These are phyloP conservation scores for Aphaenogaster ashmeadi DNA, from an alignment of 1,140 invertebrate genomes.

Conservation along the genomic window DNA sequence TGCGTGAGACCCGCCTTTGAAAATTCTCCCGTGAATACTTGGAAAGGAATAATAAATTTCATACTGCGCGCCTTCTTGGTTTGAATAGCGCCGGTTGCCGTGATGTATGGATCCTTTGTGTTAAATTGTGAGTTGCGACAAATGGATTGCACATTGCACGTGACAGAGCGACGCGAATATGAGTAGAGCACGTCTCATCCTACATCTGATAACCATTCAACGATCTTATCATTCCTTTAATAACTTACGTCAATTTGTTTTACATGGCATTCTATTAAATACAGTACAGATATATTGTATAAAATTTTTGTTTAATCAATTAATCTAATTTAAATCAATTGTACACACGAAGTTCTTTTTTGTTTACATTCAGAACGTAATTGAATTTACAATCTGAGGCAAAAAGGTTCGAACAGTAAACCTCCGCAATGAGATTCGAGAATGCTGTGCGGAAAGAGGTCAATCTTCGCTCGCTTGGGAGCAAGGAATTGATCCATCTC, in stretches of 20 bases:
- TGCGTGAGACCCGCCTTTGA: conserved; percentile 13
- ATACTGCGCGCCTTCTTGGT: neutral
- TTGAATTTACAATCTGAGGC: neutral
- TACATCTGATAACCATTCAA: neutral
- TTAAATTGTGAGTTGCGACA: conserved; percentile 45
- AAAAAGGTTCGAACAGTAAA: neutral
- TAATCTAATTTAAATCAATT: conserved; percentile 16
- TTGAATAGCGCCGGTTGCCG: conserved; percentile 13
- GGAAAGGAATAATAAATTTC: conserved; percentile 48
- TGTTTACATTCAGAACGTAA: neutral
- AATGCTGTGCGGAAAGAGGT: conserved; percentile 16
- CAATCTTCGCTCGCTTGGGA: neutral
- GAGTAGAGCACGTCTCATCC: neutral
- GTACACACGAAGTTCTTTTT: neutral
- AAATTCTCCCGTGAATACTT: conserved; percentile 10
- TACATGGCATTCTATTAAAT: too few relatives aligned
- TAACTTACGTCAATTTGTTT: neutral
- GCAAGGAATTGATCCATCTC: conserved; percentile 35
- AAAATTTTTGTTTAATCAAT: neutral
- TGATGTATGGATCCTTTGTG: conserved; percentile 52
- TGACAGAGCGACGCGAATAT: neutral
- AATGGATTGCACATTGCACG: conserved; percentile 12
- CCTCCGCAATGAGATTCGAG: neutral
- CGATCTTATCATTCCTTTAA: neutral
- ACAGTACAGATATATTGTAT: neutral